Conservation (phyloP, 2,888 invertebrate species). For the Romanomermis culicivorax region DNA sequence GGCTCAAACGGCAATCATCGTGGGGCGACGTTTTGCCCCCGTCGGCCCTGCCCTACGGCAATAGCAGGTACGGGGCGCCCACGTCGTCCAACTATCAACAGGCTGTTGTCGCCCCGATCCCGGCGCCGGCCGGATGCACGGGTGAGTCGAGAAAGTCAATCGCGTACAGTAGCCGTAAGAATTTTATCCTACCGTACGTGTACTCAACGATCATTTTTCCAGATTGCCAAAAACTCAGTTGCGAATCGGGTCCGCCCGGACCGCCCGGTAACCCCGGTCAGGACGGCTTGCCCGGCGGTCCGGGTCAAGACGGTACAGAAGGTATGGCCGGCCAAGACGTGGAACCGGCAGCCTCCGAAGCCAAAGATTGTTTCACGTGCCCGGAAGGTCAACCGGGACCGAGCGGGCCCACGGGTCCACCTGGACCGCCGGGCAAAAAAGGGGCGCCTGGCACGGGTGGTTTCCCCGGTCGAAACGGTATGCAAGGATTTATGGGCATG, state of each 20-base stretch:
- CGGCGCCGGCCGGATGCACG: background rate
- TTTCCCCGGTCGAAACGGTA: background rate
- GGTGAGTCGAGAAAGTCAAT: too few species aligned
- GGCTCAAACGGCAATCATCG: background rate
- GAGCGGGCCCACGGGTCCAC: background rate
- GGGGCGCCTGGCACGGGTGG: background rate
- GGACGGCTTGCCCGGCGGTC: background rate
- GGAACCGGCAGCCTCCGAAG: background rate
- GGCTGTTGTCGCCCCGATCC: background rate
- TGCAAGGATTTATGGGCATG: background rate
- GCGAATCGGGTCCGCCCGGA: background rate
- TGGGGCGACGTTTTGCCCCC: background rate
- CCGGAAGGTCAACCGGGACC: constrained; percentile 3
- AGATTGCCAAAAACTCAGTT: background rate
- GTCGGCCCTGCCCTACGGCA: background rate
- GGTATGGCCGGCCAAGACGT: constrained; percentile 3
- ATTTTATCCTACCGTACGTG: too few species aligned
- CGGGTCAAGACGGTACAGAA: constrained; percentile 1
- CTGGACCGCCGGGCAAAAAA: constrained; percentile 1
- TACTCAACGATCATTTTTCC: background rate
- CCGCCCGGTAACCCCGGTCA: background rate
- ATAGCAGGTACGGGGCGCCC: background rate
- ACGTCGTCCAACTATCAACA: too few species aligned
- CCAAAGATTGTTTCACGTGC: background rate
- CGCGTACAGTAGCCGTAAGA: too few species aligned